Base-by-base conservation (phyloP, 1,140 invertebrate species). In the Mylabris phalerata region DNA sequence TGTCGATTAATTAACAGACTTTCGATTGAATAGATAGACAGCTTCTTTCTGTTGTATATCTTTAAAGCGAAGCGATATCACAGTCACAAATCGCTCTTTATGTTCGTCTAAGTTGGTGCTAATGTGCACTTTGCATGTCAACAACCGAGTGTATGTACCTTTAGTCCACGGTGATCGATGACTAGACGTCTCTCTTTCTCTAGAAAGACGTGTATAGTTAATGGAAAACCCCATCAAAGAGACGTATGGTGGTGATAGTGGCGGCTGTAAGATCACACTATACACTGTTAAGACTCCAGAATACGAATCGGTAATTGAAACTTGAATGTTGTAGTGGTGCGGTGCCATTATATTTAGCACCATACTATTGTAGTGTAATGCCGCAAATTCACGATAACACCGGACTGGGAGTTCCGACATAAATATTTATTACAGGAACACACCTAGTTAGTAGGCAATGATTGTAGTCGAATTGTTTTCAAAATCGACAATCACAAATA, bases 101-200 rank as follows among this genome's bases (percentile, higher is more conserved):
- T 58, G 45, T 61, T 57, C 62, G 49, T 63, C 50, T 63, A 56
- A 19, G 50, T 52, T 42, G 27, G 54, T 61, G 52, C 61, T 62
- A 66, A 63, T 61, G 61, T 61, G 46, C 57, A 65, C 58, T 62
- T 62, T 65, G 60, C 57, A 61, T 66, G 60, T 55, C 57, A 48
- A 44, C 46, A 47, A 54, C 41, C 52, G 50, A 51, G 46, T 48
- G 47, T 56, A 40, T 19, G 19, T 19, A 19, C 19, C 19, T 19
- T 19, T 19, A 25, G 24, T 26, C 32, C 32, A 32, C 4, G 32
- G 55, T 62, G 59, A 61, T 59, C 62, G 52, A 66, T 60, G 57
- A 66, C 57, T 19, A 19, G 19, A 19, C 58, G 47, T 48, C 9
- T 39, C 47, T 57, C 50, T 51, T 7, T 32, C 59, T 39, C 46